phyloP scores from a whole-genome alignment of 2,797 vertebrate genomes.

The Fistularia tabacaria region DNA sequence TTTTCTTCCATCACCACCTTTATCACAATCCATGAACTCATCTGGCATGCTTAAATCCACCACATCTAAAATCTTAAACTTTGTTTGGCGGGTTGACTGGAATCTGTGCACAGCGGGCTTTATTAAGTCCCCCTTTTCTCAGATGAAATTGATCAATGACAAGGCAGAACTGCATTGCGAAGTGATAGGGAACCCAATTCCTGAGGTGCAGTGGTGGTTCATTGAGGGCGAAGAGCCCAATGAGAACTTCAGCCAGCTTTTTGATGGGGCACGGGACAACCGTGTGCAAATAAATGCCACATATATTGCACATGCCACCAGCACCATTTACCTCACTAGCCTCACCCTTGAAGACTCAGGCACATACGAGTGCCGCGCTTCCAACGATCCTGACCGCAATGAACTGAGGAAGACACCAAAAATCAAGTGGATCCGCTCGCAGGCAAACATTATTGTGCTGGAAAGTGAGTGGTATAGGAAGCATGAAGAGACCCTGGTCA shows the following conservation, averaged over 20 bases:
- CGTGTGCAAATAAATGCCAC: slow-evolving; percentile 86
- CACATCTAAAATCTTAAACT: slow-evolving; percentile 14
- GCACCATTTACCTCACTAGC: slow-evolving; percentile 79
- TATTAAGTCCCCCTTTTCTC: slow-evolving; percentile 85
- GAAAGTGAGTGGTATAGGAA: slow-evolving; percentile 88
- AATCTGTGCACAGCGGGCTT: slow-evolving; percentile 80
- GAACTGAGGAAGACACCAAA: slow-evolving; percentile 88
- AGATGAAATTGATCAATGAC: slow-evolving; percentile 77
- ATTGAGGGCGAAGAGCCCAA: slow-evolving; percentile 79
- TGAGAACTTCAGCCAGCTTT: slow-evolving; percentile 82
- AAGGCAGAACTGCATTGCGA: slow-evolving; percentile 86
- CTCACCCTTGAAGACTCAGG: slow-evolving; percentile 82
- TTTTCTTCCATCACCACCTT: slow-evolving; percentile 42
- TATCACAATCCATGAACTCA: slow-evolving; percentile 51
- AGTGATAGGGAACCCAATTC: slow-evolving; percentile 86
- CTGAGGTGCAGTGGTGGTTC: slow-evolving; percentile 96
- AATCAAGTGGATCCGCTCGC: slow-evolving; percentile 97
- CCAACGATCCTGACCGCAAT: slow-evolving; percentile 94
- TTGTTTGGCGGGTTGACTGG: slow-evolving; percentile 32
- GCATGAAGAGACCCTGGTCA: slow-evolving; percentile 32
- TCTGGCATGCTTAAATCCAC: slow-evolving; percentile 32
- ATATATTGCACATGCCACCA: slow-evolving; percentile 84
- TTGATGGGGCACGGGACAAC: slow-evolving; percentile 84
- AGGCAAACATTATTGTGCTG: slow-evolving; percentile 91
- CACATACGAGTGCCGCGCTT: slow-evolving; percentile 92